These are phyloP conservation scores for Luperina testacea DNA, from an alignment of 2,888 invertebrate genomes.

Conservation along the genomic window DNA sequence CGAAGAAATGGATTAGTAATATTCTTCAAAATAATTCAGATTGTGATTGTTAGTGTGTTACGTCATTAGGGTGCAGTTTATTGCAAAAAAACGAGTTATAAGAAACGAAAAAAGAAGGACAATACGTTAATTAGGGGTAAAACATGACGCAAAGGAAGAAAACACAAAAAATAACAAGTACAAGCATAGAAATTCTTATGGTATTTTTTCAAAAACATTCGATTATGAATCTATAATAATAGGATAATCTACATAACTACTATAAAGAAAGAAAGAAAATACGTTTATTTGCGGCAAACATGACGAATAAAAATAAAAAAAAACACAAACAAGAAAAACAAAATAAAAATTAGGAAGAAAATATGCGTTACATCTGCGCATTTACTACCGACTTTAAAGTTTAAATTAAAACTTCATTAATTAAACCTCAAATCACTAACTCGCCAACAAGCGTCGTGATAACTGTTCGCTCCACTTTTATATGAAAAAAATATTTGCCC, in stretches of 20 bases:
- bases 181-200: neutral
- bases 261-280: no score
- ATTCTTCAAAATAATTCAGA: neutral
- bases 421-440: constrained; percentile 1
- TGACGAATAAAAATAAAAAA: no score
- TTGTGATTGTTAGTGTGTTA: neutral
- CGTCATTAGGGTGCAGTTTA: neutral
- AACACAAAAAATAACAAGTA: neutral
- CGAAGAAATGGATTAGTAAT: neutral
- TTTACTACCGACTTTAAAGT: no score
- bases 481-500: neutral
- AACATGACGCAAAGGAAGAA: no score
- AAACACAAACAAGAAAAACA: no score
- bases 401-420: neutral
- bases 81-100: neutral
- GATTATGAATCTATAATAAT: no score
- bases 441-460: neutral
- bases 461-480: neutral
- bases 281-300: no score
- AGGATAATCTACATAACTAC: neutral
- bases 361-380: no score
- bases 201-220: neutral
- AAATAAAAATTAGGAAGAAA: no score
- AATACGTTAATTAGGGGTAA: neutral
- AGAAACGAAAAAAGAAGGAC: neutral